Evolutionary conservation across 2,888 invertebrate species (phyloP).

Genomic region (Podabrus alpinus): DNA sequence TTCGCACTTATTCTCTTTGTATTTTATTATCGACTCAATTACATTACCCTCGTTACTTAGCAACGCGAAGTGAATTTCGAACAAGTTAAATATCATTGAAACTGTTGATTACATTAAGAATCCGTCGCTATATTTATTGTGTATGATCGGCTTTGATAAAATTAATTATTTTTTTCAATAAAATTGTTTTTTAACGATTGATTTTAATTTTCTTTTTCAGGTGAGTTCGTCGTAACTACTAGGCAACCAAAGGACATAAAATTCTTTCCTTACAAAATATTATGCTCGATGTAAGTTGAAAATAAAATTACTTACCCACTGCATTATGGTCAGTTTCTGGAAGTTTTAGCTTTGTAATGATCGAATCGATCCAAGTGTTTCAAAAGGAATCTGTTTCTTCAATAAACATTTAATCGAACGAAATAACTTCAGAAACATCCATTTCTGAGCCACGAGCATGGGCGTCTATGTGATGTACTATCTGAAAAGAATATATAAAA

Average conservation of each 20-base stretch:
- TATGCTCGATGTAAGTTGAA: background rate
- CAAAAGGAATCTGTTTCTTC: background rate
- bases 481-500: too few relatives aligned
- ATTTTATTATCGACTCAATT: constrained; percentile 4
- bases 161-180: background rate
- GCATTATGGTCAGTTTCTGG: background rate
- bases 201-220: background rate
- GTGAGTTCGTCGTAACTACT: background rate
- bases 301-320: background rate
- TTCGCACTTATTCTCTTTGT: constrained; percentile 1
- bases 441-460: too few relatives aligned
- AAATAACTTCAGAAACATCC: too few relatives aligned
- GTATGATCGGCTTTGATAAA: background rate
- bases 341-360: background rate
- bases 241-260: background rate
- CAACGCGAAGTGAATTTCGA: background rate
- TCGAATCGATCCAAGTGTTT: background rate
- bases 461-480: too few relatives aligned
- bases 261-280: background rate
- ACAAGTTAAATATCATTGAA: constrained; percentile 3
- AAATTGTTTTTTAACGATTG: background rate
- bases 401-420: too few relatives aligned
- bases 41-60: background rate
- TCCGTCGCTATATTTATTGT: background rate
- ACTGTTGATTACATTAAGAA: constrained; percentile 4